Base-by-base conservation (phyloP, 1,140 invertebrate species). In the Drosophila tsacasi region DNA sequence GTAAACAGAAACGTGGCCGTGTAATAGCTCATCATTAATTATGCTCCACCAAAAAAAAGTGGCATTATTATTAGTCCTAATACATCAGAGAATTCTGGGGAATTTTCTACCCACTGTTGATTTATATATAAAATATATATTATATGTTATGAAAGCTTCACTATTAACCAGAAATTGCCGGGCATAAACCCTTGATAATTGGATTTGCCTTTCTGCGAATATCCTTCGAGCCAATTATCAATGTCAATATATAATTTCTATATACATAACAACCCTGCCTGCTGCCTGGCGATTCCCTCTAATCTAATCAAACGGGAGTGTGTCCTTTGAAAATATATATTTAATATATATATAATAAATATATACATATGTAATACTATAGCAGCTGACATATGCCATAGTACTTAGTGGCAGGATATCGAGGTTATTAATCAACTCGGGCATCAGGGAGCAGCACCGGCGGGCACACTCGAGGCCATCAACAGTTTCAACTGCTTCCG, bases 381-480 rank as follows among this genome's bases (percentile, higher is more conserved):
- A 9, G 21, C n/a, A 21, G 63, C 55, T 68, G 69, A 32, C 81
- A 83, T 71, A 71, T 76, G 57, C 62, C 40, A 9, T 25, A n/a
- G 25, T 23, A 32, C 37, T 57, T 27, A 40, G 5, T 52, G 47
- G 39, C 47, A 32, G 54, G 27, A 39, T 39, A 42, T 72, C 21
- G 23, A 25, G 69, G 62, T 64, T 74, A 75, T 75, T 74, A 62
- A 74, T 75, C 55, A 73, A 69, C 13, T 67, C 47, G n/a, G 39
- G 32, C 52, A 17, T 9, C 7, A 12, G 50, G 19, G 50, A 5
- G 50, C 8, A 49, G 19, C n/a, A n/a, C 23, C 47, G 17, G 25
- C 44, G 6, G 25, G 17, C 62, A 55, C 67, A 46, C 67, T 47
- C 49, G 49, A 68, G 67, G 67, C 37, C 67, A 71, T 27, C 59